Conservation (phyloP, 2,797 vertebrate genomes). For the Amniataba percoides region DNA sequence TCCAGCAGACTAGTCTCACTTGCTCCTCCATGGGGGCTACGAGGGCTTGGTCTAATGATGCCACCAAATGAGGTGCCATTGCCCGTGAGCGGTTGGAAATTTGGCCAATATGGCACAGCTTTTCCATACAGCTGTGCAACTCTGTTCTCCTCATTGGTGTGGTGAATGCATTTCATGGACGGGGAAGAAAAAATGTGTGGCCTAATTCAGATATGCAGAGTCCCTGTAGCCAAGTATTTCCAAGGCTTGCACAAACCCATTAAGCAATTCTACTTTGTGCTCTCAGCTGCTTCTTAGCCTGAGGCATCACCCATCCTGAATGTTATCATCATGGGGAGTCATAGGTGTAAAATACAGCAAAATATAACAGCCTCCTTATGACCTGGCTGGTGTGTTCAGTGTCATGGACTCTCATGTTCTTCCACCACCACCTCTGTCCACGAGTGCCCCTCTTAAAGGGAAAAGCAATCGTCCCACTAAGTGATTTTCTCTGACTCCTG, state of each 20-base stretch:
- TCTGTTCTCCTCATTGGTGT: slow-evolving; percentile 24
- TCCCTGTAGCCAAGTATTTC: slow-evolving; percentile 26
- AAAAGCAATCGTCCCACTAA: slow-evolving; percentile 67
- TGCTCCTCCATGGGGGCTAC: slow-evolving; percentile 39
- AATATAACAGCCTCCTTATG: slow-evolving; percentile 31
- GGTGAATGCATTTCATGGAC: slow-evolving; percentile 55
- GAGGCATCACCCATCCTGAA: slow-evolving; percentile 8
- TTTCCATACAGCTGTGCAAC: slow-evolving; percentile 56
- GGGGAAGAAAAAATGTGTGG: slow-evolving; percentile 13
- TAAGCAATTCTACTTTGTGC: slow-evolving; percentile 40
- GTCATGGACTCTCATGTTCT: slow-evolving; percentile 63
- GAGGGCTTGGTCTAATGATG: slow-evolving; percentile 72
- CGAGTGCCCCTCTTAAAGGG: slow-evolving; percentile 59
- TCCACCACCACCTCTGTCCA: slow-evolving; percentile 53
- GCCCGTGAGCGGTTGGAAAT: slow-evolving; percentile 60
- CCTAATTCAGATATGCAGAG: slow-evolving; percentile 27
- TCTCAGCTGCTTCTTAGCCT: slow-evolving; percentile 19
- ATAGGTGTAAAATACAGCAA: slow-evolving; percentile 49
- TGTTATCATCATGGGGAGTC: slow-evolving; percentile 22
- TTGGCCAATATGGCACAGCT: slow-evolving; percentile 61
- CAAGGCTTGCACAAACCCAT: slow-evolving; percentile 36
- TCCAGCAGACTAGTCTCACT: slow-evolving; percentile 57
- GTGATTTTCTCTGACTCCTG: slow-evolving; percentile 73
- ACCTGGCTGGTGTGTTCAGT: slow-evolving; percentile 40
- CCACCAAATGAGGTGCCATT: slow-evolving; percentile 64